Base-by-base conservation (phyloP, 2,113 vertebrate species). In the Cavia porcellus region DNA sequence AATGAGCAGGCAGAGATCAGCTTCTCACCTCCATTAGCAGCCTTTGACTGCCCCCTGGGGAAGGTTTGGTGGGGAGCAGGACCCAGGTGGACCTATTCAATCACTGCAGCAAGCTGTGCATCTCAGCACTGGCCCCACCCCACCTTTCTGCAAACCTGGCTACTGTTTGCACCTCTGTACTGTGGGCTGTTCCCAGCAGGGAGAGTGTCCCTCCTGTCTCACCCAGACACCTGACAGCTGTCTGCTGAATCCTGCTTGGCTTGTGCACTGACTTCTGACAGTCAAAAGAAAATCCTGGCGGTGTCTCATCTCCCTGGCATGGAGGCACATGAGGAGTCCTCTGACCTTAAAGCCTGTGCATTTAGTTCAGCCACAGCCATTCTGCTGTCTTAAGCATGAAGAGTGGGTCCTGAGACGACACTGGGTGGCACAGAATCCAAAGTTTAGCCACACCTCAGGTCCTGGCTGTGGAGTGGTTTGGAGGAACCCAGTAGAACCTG, bases 41-140 rank as follows among this genome's bases (percentile, higher is more conserved):
- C 14, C 25, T 22, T n/a, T n/a, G 52, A 42, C n/a, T 28, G 45
- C 30, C 15, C 13, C 19, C 50, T 52, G 50, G 5, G 3, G 68
- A 15, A 24, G 30, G 25, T 19, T 5, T 50, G 62, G 5, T n/a
- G 9, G 38, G 81, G 74, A 35, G 17, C 22, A 15, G 61, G 0
- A 20, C 19, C 64, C 28, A 3, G 38, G 66, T 1, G 25, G 38
- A 30, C 7, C 8, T 24, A 19, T 15, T 1, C 6, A 22, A 52
- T 7, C 83, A 35, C 35, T 10, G 42, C 50, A 2, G 72, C 52
- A 32, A 7, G 38, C 50, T 28, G 15, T 30, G 6, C 5, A 10
- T 19, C 30, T 42, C 1, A 5, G 61, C 55, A n/a, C 0, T 50
- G 1, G 13, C 2, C 70, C 0, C 15, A 4, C 8, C 8, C 30